Evolutionary conservation across 53 echinoderm and acorn worm species (phyloP), one percentile per base, ranked within the genome.

Genomic region (Holothuria leucospilota): DNA sequence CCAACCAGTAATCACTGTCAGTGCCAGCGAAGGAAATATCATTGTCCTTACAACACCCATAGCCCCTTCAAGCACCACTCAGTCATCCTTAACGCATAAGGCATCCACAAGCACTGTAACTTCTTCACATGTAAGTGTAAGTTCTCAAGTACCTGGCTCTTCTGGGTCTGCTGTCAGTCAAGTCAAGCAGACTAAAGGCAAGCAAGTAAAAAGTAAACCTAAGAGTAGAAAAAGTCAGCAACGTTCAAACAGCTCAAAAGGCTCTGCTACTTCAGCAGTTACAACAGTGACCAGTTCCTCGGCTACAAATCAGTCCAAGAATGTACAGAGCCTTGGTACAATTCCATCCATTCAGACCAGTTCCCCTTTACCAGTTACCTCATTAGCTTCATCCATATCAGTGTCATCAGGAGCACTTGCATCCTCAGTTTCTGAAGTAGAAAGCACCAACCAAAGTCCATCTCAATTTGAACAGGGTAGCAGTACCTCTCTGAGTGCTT

Each of bases 21-120:
- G 93, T 27, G 94, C 94, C 10, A 96, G 94, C 52, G 93, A 93
- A 60, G 96, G 96, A 39, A 96, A 92, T 74, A 92, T 96, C 51
- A 96, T 96, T 39, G 91, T 96, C 59, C 92, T 96, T 86, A 94
- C 92, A 30, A 90, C 65, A 13, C 84, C 84, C 20, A 49, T 67
- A 83, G 34, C 34, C 20, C 28, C 68, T 34, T 67, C 68, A 20
- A 67, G 79, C 15, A 87, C 5, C 56, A 56, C 90, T 16, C 56
- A 56, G 18, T 56, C 56, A 2, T 56, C 56, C 18, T 18, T 18
- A 56, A 18, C 56, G 8, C 56, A 56, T 12, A 56, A 16, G 18
- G 15, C 56, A 15, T 56, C 56, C 56, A 56, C 56, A 56, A 56
- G 56, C 16, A 56, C 56, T 18, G 3, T 56, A 56, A 56, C 56